Evolutionary conservation across 2,797 vertebrate genomes (phyloP).

Genomic region (Sebastiscus albofasciatus): DNA sequence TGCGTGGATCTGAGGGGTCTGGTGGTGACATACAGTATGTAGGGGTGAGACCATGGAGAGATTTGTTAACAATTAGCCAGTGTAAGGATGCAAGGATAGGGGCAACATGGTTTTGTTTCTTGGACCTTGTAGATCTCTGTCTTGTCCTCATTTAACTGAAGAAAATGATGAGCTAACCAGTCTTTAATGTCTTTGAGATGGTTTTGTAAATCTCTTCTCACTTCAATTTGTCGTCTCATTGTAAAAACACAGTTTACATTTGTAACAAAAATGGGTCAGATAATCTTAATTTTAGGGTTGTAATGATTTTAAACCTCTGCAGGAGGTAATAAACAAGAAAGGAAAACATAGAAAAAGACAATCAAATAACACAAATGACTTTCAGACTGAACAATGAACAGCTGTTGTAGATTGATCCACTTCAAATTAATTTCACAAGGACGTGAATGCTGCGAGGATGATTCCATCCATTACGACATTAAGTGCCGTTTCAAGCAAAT

Average conservation of each 20-base stretch:
- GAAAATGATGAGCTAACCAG: background rate
- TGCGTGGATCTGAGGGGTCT: too few species aligned
- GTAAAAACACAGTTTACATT: background rate
- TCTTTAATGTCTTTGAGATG: too few species aligned
- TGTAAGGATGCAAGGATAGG: too few species aligned
- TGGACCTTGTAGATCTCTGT: too few species aligned
- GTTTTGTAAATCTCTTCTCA: background rate
- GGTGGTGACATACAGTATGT: too few species aligned
- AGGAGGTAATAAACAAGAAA: background rate
- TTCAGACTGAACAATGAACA: background rate
- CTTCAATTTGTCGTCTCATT: background rate
- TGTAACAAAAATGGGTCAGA: background rate
- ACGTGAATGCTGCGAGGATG: background rate
- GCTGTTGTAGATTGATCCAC: background rate
- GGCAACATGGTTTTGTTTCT: rapidly evolving
- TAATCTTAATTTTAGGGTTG: background rate
- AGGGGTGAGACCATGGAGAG: too few species aligned
- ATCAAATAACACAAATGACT: background rate
- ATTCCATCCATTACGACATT: background rate
- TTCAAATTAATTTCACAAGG: background rate
- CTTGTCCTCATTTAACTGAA: background rate
- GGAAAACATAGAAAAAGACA: background rate
- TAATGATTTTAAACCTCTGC: background rate
- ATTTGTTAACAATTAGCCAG: too few species aligned
- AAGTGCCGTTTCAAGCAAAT: background rate